These are phyloP conservation scores for Drosophila bipectinata DNA, from an alignment of 1,140 invertebrate genomes.

Conservation along the genomic window DNA sequence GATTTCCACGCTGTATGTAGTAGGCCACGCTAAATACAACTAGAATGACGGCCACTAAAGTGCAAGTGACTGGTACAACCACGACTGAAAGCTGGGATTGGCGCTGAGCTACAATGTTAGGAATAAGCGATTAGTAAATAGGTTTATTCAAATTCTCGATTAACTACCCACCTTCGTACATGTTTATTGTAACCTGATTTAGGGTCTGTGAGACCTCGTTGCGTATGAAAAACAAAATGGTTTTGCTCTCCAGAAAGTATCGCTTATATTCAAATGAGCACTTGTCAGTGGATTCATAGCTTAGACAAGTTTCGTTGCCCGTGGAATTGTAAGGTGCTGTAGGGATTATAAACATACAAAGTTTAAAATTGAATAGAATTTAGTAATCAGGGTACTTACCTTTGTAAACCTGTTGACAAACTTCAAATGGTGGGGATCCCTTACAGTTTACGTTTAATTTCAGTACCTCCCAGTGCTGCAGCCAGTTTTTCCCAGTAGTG, in stretches of 20 bases:
- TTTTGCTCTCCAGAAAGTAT: constrained; percentile 87
- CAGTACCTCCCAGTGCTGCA: constrained; percentile 91
- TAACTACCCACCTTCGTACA: constrained; percentile 89
- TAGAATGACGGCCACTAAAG: constrained; percentile 90
- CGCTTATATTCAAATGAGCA: constrained; percentile 88
- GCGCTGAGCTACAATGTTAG: constrained; percentile 86
- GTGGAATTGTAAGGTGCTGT: constrained; percentile 90
- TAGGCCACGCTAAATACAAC: constrained; percentile 94
- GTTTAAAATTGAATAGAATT: no score
- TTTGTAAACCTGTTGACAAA: constrained; percentile 85
- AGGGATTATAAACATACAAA: neutral
- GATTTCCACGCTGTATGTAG: constrained; percentile 90
- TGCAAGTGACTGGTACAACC: constrained; percentile 92
- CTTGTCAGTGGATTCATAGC: constrained; percentile 76
- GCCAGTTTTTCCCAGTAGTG: constrained; percentile 90
- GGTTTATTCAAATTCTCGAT: neutral
- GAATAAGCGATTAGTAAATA: neutral
- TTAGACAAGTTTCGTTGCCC: constrained; percentile 89
- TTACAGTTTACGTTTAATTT: constrained; percentile 88
- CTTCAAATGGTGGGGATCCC: constrained; percentile 88
- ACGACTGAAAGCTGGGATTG: constrained; percentile 93
- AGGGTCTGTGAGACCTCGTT: constrained; percentile 89
- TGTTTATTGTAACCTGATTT: constrained; percentile 89
- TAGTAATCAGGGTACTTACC: constrained; percentile 33
- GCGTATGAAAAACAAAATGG: constrained; percentile 89